Percentiles rank a stretch among this genome's conserved stretches.
Evolutionary conservation across 2,797 vertebrate species (phyloP).

Genomic region (Onychomys arenicola): DNA sequence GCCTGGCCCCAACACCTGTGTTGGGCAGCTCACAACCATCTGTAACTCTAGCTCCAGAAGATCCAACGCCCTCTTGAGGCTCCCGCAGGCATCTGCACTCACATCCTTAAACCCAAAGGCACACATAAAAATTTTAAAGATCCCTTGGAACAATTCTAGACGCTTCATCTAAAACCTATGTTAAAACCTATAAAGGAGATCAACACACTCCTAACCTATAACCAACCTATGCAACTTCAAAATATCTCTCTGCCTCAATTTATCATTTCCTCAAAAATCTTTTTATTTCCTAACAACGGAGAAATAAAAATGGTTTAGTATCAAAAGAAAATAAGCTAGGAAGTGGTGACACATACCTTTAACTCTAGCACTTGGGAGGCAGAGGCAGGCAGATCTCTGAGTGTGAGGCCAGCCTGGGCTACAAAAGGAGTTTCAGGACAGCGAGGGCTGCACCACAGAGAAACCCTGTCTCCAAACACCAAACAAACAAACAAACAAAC

Average conservation of each 20-base stretch:
- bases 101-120: not conserved
- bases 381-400: not conserved
- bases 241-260: not conserved
- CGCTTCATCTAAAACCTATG: not conserved
- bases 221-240: constrained; percentile 3
- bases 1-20: not conserved
- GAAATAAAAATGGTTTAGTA: not conserved
- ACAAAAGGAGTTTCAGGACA: not conserved
- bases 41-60: not conserved
- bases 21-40: not conserved
- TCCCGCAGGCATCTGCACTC: not conserved
- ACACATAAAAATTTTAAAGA: not conserved
- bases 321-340: not conserved
- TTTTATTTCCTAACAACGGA: not conserved
- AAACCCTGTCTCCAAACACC: not conserved
- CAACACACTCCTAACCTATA: constrained; percentile 13
- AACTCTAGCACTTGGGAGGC: not conserved
- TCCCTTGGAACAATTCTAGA: not conserved
- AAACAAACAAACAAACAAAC: not conserved
- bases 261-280: not conserved
- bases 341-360: not conserved
- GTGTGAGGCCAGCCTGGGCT: not conserved
- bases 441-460: not conserved
- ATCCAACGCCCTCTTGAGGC: not conserved
- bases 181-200: not conserved